Percentiles rank a stretch among this genome's conserved stretches.
Evolutionary conservation across 2,113 vertebrate genomes (phyloP).

Genomic region (Leptodactylus fuscus): DNA sequence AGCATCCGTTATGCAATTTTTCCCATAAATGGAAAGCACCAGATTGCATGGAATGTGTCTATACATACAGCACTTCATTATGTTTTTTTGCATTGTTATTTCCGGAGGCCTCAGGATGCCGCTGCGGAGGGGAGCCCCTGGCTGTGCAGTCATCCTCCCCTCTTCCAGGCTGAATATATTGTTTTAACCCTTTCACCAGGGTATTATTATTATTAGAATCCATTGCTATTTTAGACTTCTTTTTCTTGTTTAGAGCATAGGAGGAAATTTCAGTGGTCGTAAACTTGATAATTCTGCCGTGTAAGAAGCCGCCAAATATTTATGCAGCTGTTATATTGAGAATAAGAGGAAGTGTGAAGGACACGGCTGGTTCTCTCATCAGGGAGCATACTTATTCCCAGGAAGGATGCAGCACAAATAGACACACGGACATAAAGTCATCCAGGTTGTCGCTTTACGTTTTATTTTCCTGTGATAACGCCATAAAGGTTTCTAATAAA

Average conservation of each 20-base stretch:
- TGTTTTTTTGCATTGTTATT: not conserved
- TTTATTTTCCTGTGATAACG: not conserved
- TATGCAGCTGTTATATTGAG: slow-evolving; percentile 40
- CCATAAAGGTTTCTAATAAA: too few relatives aligned
- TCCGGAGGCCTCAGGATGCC: not conserved
- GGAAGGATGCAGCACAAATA: slow-evolving; percentile 31
- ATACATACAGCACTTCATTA: not conserved
- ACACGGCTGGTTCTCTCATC: slow-evolving; percentile 6
- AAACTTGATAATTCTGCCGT: not conserved
- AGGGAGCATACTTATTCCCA: slow-evolving; percentile 13
- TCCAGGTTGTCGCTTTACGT: not conserved
- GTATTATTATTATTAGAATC: slow-evolving; percentile 14
- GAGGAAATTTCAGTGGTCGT: slow-evolving; percentile 4
- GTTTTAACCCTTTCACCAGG: not conserved
- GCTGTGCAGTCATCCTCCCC: not conserved
- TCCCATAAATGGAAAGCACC: not conserved
- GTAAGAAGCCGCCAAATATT: slow-evolving; percentile 15
- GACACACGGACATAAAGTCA: not conserved
- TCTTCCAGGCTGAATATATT: not conserved
- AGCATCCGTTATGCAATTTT: not conserved
- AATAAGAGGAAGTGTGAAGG: slow-evolving; percentile 27
- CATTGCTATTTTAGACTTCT: slow-evolving; percentile 30
- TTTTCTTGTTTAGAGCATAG: not conserved
- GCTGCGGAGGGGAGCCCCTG: not conserved
- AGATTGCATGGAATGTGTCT: too few relatives aligned